Conservation (phyloP, 2,797 vertebrate species). For the Takifugu rubripes region DNA sequence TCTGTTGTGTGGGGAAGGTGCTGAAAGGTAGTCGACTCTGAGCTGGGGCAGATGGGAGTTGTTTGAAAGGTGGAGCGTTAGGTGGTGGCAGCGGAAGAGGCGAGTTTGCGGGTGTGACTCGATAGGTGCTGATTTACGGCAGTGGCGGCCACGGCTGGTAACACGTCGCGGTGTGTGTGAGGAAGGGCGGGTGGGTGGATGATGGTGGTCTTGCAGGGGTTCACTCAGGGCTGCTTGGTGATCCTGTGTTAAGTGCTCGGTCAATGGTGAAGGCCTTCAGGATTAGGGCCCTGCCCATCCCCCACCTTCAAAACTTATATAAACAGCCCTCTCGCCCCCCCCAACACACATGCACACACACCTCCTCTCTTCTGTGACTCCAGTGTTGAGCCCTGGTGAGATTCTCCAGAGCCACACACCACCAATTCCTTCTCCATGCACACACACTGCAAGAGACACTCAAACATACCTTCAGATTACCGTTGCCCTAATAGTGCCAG, state of each 20-base stretch:
- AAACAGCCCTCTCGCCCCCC: conserved; percentile 32
- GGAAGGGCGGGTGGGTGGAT: conserved; percentile 28
- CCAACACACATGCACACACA: conserved; percentile 13
- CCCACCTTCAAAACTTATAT: conserved; percentile 39
- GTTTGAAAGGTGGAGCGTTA: conserved; percentile 28
- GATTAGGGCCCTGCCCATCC: conserved; percentile 50
- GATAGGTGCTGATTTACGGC: conserved; percentile 52
- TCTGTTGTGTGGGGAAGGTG: conserved; percentile 31
- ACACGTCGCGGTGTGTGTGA: conserved; percentile 34
- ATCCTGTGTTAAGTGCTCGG: conserved; percentile 70
- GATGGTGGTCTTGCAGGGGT: conserved; percentile 39
- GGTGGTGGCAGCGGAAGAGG: conserved; percentile 16
- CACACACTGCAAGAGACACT: conserved; percentile 50
- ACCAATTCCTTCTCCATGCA: conserved; percentile 35
- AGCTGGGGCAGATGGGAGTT: conserved; percentile 48
- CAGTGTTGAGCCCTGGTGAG: conserved; percentile 63
- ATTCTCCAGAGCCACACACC: conserved; percentile 69
- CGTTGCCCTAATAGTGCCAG: conserved; percentile 48
- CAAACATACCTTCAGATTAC: conserved; percentile 45
- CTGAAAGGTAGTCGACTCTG: conserved; percentile 46
- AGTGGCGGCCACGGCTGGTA: conserved; percentile 18
- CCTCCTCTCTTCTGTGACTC: conserved; percentile 55
- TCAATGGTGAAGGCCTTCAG: conserved; percentile 66
- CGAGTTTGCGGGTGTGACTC: background rate
- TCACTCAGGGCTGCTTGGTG: conserved; percentile 51